A percentile compares a stretch with the other conserved stretches of the same genome.
phyloP scores from a whole-genome alignment of 2,113 vertebrate species.

The Pseudolaguvia tuberculata region DNA sequence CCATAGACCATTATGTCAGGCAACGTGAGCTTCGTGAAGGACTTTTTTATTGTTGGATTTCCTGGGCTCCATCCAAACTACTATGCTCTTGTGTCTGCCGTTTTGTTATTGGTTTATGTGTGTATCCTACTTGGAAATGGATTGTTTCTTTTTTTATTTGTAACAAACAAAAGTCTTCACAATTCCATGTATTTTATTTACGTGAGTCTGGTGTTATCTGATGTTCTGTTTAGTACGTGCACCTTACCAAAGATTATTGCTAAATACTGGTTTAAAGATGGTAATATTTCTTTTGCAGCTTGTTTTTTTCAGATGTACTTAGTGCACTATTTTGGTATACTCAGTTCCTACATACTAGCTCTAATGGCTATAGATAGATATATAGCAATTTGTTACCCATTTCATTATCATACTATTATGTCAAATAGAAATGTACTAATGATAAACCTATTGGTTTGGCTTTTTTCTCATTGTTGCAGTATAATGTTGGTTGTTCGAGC shows the following conservation, averaged over 20 bases:
- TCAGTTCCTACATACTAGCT: constrained; percentile 58
- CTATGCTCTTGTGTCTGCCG: constrained; percentile 35
- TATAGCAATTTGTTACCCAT: constrained; percentile 57
- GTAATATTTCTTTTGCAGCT: constrained; percentile 48
- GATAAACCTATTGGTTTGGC: constrained; percentile 52
- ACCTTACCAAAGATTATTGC: constrained; percentile 61
- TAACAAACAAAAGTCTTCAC: constrained; percentile 38
- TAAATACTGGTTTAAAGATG: constrained; percentile 57
- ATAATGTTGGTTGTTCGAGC: constrained; percentile 58
- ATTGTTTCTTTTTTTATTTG: constrained; percentile 34
- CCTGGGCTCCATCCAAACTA: constrained; percentile 47
- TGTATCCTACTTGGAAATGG: constrained; percentile 45
- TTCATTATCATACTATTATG: constrained; percentile 57
- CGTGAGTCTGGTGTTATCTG: constrained; percentile 47
- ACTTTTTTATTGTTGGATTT: constrained; percentile 52
- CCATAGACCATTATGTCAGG: constrained; percentile 46
- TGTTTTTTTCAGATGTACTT: constrained; percentile 68
- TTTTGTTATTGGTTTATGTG: constrained; percentile 49
- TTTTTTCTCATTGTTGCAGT: constrained; percentile 14
- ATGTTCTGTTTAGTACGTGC: constrained; percentile 49
- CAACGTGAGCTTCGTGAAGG: constrained; percentile 52
- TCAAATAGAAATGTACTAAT: constrained; percentile 52
- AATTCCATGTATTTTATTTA: constrained; percentile 55
- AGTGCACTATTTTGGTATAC: constrained; percentile 58
- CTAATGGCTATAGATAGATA: constrained; percentile 65